phyloP scores from a whole-genome alignment of 1,140 invertebrate genomes.

The Thaumatotibia leucotreta region DNA sequence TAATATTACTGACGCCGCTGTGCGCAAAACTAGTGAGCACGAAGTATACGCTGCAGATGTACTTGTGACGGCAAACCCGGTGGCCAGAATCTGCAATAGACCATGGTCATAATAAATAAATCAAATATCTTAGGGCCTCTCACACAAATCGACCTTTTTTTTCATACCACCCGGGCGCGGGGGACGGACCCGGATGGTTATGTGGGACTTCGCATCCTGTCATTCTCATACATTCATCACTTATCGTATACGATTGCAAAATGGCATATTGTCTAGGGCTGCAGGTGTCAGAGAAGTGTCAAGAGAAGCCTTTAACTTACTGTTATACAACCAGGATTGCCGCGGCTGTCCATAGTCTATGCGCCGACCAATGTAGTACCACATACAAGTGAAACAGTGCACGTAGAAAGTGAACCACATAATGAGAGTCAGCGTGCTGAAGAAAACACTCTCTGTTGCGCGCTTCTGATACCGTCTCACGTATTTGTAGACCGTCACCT shows the following conservation, averaged over 20 bases:
- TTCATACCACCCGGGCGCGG: too few species aligned
- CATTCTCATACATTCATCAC: too few species aligned
- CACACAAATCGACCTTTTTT: too few species aligned
- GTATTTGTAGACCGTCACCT: slow-evolving; percentile 50
- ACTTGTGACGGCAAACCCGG: slow-evolving; percentile 31
- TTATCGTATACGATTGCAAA: too few species aligned
- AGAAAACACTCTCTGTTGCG: slow-evolving; percentile 38
- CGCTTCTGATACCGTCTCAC: slow-evolving; percentile 37
- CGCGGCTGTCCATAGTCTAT: slow-evolving; percentile 28
- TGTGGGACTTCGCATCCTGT: too few species aligned
- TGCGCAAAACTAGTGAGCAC: slow-evolving; percentile 52
- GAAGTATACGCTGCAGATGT: slow-evolving; percentile 55
- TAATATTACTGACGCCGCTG: slow-evolving; percentile 55
- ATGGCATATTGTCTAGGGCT: too few species aligned
- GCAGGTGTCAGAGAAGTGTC: too few species aligned
- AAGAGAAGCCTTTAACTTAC: slow-evolving; percentile 20
- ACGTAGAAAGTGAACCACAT: slow-evolving; percentile 55
- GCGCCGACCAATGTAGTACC: slow-evolving; percentile 44
- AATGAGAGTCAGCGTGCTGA: slow-evolving; percentile 36
- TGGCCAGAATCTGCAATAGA: slow-evolving; percentile 23
- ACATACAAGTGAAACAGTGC: slow-evolving; percentile 43
- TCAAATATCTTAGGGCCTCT: too few species aligned
- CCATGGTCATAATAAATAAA: background rate
- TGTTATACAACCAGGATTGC: slow-evolving; percentile 48
- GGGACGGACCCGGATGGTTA: too few species aligned